phyloP scores from a whole-genome alignment of 2,113 vertebrate genomes.

The Geococcyx californianus region DNA sequence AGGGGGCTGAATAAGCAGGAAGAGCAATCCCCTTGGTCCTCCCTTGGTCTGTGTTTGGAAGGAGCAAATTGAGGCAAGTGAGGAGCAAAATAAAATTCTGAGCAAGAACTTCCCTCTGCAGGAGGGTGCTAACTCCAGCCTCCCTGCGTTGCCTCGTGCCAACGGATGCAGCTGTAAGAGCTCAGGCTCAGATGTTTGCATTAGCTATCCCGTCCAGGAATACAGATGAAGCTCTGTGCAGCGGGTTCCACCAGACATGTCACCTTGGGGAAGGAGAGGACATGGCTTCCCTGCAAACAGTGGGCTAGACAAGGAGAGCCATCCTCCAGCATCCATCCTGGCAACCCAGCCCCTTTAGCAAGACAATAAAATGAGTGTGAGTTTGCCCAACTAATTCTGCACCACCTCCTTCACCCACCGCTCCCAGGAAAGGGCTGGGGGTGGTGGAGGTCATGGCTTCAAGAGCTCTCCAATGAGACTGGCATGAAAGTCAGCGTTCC shows the following conservation, averaged over 20 bases:
- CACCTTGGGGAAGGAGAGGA: neutral
- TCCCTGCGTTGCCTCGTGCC: neutral
- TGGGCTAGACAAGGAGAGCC: neutral
- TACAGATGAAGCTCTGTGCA: neutral
- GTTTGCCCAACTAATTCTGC: neutral
- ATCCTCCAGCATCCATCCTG: neutral
- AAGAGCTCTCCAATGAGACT: neutral
- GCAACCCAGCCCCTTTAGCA: neutral
- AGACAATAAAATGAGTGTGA: neutral
- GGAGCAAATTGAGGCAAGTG: neutral
- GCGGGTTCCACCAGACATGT: neutral
- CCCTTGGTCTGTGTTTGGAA: neutral
- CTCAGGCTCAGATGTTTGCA: neutral
- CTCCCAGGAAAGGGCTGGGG: neutral
- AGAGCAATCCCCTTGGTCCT: neutral
- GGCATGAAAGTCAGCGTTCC: neutral
- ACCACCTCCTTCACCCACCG: accelerated
- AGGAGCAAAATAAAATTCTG: neutral
- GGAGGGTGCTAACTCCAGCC: neutral
- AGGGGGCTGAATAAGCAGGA: neutral
- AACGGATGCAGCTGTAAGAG: neutral
- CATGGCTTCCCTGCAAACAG: neutral
- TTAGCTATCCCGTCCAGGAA: neutral
- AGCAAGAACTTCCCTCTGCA: neutral
- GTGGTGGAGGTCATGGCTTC: neutral